Base-by-base conservation (phyloP, 1,140 invertebrate genomes). In the Monochamus saltuarius region DNA sequence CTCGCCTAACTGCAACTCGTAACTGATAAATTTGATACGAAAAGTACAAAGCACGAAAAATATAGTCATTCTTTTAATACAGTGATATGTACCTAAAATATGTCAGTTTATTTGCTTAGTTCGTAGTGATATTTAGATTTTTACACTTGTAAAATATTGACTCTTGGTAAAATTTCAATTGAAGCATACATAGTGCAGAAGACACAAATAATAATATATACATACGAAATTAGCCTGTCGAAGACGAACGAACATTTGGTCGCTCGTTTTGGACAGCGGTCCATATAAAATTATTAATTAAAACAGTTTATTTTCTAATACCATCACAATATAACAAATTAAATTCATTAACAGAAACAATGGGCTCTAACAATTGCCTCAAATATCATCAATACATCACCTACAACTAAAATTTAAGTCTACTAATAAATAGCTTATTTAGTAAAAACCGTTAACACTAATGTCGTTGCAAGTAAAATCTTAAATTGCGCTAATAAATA, bases 401-500 rank as follows among this genome's bases (percentile, higher is more conserved):
- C 17, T 14, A 13, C 17, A 16, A 16, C 7, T 43, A 43, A 43
- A 43, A 17, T 43, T 43, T 56, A 34, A 53, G 17, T 52, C 54
- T 62, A 62, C 54, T 49, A 58, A 59, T 59, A 59, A 54, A 53
- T 62, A 64, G 40, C 49, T 46, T 61, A 60, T 39, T 46, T 50
- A 56, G 42, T 65, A 63, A 60, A 66, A 64, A 66, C 54, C 51
- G 58, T 66, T 29, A 62, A 64, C 61, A 56, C 61, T 63, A 64
- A 57, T 59, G 53, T 66, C 65, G 65, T 66, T 66, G 65, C 65
- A 61, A 63, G 54, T 64, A 66, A 61, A 66, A 59, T 62, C 39
- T 64, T 11, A 52, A 61, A 49, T 57, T 52, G 11, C 47, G 34
- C 47, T 45, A 51, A 43, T 38, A 58, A 19, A 52, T 40, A 8